Base-by-base conservation (phyloP, 2,888 invertebrate species). In the Tenthredo notha region DNA sequence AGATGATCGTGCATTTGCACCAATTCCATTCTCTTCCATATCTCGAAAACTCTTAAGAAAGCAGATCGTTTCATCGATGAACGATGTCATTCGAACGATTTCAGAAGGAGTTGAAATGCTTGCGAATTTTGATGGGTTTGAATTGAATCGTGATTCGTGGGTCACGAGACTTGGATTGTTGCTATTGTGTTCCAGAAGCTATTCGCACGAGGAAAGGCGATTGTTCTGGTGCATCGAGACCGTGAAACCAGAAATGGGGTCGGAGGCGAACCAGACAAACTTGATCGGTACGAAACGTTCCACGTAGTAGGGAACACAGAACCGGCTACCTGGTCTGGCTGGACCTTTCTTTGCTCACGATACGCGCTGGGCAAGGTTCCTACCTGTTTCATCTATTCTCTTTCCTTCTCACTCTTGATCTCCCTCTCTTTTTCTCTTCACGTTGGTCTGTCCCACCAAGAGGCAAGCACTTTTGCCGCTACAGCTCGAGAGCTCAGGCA, bases 301-400 rank as follows among this genome's bases (percentile, higher is more conserved):
- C 58, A 37, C 58, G 58, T 80, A 50, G 37, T 25, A 10, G 61
- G 33, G 80, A 80, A 80, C 80, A 61, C 40, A 40, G 58, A 33
- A 80, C 80, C 80, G 80, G 80, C 80, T 80, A 80, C 80, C 80
- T 80, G 80, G 80, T 33, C 80, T 80, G 80, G 80, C 80, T 40
- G 61, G 80, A 80, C 80, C 80, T 80, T 80, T 58, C 80, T 80
- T 80, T 58, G 40, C 80, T 80, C 37, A 80, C 80, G 80, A 80
- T 80, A 80, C 80, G 61, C 80, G 50, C 58, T 33, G 80, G 33
- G 61, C 58, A 61, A 80, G 80, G 58, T 78, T 83, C 83, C 83
- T 83, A 83, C 83, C 83, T 83, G 83, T 83, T 83, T 70, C 67
- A 83, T 83, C 83, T 83, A 47, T 83, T 67, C 83, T 70, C 83